Percentiles rank a stretch among this genome's conserved stretches.
These are phyloP conservation scores for Drosophila funebris DNA, from an alignment of 1,140 invertebrate species.

Conservation along the genomic window DNA sequence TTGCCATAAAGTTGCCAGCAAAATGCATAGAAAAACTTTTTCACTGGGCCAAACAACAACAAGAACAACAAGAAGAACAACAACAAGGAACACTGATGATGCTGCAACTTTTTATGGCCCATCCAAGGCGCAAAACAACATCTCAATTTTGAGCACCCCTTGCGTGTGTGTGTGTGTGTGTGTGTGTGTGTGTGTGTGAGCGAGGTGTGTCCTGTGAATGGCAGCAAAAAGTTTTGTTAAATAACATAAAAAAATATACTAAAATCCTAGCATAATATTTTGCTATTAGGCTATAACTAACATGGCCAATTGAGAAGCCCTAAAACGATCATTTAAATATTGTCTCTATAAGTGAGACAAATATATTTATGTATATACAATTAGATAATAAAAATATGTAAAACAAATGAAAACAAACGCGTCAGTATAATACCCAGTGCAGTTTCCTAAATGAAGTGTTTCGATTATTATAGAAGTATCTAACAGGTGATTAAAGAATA, in stretches of 20 bases:
- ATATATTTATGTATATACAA: not conserved
- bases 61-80: not conserved
- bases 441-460: too few species aligned
- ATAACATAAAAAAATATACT: constrained; percentile 33
- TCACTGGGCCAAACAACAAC: constrained; percentile 29
- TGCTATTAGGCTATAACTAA: constrained; percentile 27
- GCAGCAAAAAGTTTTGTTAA: constrained; percentile 21
- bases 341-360: not conserved
- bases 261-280: constrained; percentile 21
- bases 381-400: too few species aligned
- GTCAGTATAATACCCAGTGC: too few species aligned
- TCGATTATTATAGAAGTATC: too few species aligned
- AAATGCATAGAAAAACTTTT: constrained; percentile 62
- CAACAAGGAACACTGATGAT: constrained; percentile 56
- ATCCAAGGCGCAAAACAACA: constrained; percentile 53
- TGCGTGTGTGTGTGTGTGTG: constrained; percentile 1
- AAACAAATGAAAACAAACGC: too few species aligned
- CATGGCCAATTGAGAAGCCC: constrained; percentile 10
- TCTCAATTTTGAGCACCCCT: constrained; percentile 52
- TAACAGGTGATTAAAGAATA: too few species aligned
- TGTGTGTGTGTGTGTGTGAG: not conserved
- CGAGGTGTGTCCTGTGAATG: not conserved
- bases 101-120: constrained; percentile 70
- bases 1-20: constrained; percentile 53
- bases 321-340: constrained; percentile 12